phyloP scores from a whole-genome alignment of 1,140 invertebrate species.

The Brachionus rotundiformis region DNA sequence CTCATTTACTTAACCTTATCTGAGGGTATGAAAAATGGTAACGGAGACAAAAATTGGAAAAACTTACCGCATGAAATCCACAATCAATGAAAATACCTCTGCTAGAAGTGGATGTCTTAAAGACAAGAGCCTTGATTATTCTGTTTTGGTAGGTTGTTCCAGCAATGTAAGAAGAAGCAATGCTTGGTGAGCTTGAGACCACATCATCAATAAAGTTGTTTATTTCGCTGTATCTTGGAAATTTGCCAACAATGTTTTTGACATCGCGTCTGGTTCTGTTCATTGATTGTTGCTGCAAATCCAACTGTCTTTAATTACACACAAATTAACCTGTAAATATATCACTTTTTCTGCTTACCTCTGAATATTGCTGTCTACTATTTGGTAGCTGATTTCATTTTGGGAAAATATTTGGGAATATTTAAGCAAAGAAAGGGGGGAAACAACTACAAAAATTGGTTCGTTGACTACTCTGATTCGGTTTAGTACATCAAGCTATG shows the following conservation, averaged over 20 bases:
- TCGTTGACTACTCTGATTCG: not conserved
- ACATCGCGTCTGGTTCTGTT: not conserved
- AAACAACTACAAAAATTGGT: not conserved
- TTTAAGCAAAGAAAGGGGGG: not conserved
- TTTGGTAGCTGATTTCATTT: not conserved
- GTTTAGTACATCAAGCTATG: constrained; percentile 20
- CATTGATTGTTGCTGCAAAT: constrained; percentile 38
- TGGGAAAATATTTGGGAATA: not conserved
- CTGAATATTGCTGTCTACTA: constrained; percentile 9
- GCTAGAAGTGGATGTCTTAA: not conserved
- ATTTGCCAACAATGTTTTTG: constrained; percentile 24
- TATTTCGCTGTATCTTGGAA: constrained; percentile 26
- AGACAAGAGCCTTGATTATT: constrained; percentile 3
- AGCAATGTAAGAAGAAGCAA: constrained; percentile 30
- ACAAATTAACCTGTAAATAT: not conserved
- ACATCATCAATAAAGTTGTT: constrained; percentile 39
- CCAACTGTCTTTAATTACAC: constrained; percentile 15
- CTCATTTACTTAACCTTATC: no score
- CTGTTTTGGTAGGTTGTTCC: constrained; percentile 4
- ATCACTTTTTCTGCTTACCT: not conserved
- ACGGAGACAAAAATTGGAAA: no score
- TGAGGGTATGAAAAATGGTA: no score
- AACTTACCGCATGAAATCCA: constrained; percentile 46
- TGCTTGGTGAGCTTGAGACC: not conserved
- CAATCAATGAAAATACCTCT: constrained; percentile 48